These are phyloP conservation scores for Aegotheles bennettii DNA, from an alignment of 2,113 vertebrate species.

Conservation along the genomic window DNA sequence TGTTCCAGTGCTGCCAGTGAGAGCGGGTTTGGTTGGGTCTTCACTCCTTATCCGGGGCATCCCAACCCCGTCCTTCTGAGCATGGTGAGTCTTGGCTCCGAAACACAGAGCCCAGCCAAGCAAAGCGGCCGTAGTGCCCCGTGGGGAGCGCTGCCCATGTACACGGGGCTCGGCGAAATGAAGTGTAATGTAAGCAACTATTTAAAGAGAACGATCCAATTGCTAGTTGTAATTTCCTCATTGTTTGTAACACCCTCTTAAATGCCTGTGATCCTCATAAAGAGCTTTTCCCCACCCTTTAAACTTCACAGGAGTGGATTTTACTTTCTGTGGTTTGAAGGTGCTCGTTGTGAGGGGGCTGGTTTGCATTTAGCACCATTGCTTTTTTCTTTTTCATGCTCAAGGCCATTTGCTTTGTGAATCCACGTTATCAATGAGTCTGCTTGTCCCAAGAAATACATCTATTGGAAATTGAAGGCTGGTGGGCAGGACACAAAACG, in stretches of 20 bases:
- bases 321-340: slow-evolving; percentile 37
- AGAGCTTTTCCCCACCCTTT: slow-evolving; percentile 26
- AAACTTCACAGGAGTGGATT: slow-evolving; percentile 34
- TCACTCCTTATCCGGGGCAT: not conserved
- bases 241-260: slow-evolving; percentile 47
- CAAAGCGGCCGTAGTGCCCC: not conserved
- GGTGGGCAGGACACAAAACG: not conserved
- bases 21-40: not conserved
- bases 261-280: slow-evolving; percentile 33
- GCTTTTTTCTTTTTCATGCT: not conserved
- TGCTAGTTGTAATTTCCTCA: slow-evolving; percentile 37
- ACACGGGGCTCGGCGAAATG: not conserved
- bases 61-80: not conserved
- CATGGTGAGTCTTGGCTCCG: not conserved
- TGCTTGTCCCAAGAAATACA: not conserved
- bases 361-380: not conserved
- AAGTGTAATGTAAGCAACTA: slow-evolving; percentile 29
- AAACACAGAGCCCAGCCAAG: not conserved
- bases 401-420: not conserved
- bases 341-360: not conserved
- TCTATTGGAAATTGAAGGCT: not conserved
- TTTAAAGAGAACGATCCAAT: slow-evolving; percentile 4
- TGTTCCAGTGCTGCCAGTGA: not conserved
- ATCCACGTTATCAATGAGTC: not conserved
- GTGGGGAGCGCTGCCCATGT: not conserved